Base-by-base conservation (phyloP, 1,140 invertebrate genomes). In the Tribolium madens region DNA sequence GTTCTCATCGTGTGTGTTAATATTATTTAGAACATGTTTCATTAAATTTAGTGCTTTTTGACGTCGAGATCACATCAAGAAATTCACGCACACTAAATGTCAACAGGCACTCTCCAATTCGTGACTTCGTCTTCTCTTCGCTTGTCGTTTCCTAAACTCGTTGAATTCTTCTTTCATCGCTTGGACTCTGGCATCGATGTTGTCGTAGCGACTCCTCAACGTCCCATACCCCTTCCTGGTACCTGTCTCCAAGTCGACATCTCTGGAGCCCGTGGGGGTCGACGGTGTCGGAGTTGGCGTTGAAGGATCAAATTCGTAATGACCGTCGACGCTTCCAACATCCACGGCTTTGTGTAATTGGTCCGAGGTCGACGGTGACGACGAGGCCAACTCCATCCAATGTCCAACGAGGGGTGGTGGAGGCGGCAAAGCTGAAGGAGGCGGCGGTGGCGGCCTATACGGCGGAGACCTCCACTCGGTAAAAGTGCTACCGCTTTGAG, bases 91-190 rank as follows among this genome's bases (percentile, higher is more conserved):
- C 64, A 72, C 75, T 18, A 71, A n/a, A 71, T 71, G 84, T 89
- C 86, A 95, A 87, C 93, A 94, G 79, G 90, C 92, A 86, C 93
- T 94, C 85, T 94, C 93, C 70, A 94, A 85, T 83, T 94, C 92
- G 5, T 85, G 87, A 84, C 91, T 90, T 80, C 91, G 88, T 76
- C 91, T 86, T 53, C 92, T 87, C 84, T 91, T 90, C 50, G 94
- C 95, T 85, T 97, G 96, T 42, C 95, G 89, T 82, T 95, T 93
- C 70, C 96, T 90, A 87, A 97, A 98, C 84, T 96, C 93, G 84
- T 97, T 92, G 86, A 97, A 98, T 86, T 98, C 96, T 84, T 97
- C 95, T 81, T 97, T 96, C 93, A 98, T 96, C 26, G 95, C 95
- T 80, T 96, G 94, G 70, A 98, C 95, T 60, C 97, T 89, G 2